These are phyloP conservation scores for Drosophila leontia DNA, from an alignment of 1,140 invertebrate species.

Conservation along the genomic window DNA sequence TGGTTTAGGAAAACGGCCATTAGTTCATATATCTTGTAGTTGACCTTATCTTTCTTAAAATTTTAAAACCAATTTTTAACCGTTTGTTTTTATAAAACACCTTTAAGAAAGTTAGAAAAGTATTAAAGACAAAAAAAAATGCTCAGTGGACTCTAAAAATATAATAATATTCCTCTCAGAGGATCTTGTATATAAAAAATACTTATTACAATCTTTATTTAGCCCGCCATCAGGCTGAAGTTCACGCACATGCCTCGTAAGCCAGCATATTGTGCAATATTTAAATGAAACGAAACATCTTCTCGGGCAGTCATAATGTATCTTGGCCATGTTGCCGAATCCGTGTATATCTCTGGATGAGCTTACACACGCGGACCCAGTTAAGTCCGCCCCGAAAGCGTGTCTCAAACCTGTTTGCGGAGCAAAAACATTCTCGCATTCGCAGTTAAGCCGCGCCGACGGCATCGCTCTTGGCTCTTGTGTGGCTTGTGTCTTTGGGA, in stretches of 20 bases:
- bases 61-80: neutral
- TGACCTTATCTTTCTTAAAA: no score
- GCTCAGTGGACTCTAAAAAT: neutral
- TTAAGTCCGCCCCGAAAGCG: slow-evolving; percentile 33
- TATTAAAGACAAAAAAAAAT: neutral
- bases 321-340: slow-evolving; percentile 5
- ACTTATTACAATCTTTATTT: slow-evolving; percentile 3
- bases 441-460: slow-evolving; percentile 36
- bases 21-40: neutral
- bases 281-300: slow-evolving; percentile 45
- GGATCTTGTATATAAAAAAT: neutral
- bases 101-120: neutral
- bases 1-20: neutral
- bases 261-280: slow-evolving; percentile 48
- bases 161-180: neutral
- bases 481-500: slow-evolving; percentile 19
- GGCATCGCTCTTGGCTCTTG: slow-evolving; percentile 30
- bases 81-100: neutral
- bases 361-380: slow-evolving; percentile 40
- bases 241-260: slow-evolving; percentile 23
- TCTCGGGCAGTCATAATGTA: slow-evolving; percentile 33
- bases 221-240: neutral
- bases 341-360: slow-evolving; percentile 26
- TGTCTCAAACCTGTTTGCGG: slow-evolving; percentile 40
- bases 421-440: slow-evolving; percentile 39